Evolutionary conservation across 2,797 vertebrate species (phyloP).

Genomic region (Tinamus major): DNA sequence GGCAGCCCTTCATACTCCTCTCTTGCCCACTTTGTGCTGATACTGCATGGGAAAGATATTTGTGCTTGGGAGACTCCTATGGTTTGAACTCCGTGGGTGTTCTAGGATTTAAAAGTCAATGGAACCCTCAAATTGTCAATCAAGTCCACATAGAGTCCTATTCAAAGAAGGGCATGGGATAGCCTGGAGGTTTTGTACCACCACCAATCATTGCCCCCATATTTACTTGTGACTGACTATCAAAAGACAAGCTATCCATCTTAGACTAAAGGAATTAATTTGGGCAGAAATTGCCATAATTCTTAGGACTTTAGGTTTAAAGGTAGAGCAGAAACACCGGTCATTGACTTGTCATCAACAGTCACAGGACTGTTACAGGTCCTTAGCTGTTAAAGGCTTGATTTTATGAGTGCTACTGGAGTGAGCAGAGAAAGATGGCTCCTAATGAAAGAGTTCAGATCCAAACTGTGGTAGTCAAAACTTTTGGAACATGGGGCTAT

Average conservation of each 20-base stretch:
- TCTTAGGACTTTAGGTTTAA: not conserved
- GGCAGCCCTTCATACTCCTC: not conserved
- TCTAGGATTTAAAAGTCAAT: not conserved
- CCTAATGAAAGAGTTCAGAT: not conserved
- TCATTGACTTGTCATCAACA: not conserved
- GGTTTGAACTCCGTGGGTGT: not conserved
- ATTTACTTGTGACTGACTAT: not conserved
- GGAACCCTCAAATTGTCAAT: not conserved
- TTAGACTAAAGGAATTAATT: not conserved
- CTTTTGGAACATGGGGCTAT: not conserved
- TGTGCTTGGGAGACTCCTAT: not conserved
- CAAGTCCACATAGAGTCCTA: not conserved
- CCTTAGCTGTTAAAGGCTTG: not conserved
- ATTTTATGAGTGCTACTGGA: not conserved
- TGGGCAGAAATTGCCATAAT: not conserved
- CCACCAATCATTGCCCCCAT: not conserved
- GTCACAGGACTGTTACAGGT: not conserved
- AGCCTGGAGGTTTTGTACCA: not conserved
- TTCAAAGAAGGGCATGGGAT: not conserved
- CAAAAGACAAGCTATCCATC: not conserved
- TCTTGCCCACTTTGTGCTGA: not conserved
- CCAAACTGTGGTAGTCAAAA: not conserved
- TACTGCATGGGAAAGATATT: not conserved
- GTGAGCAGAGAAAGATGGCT: not conserved
- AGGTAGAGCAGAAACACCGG: not conserved